phyloP scores from a whole-genome alignment of 2,113 vertebrate genomes.

The Neoarius graeffei region DNA sequence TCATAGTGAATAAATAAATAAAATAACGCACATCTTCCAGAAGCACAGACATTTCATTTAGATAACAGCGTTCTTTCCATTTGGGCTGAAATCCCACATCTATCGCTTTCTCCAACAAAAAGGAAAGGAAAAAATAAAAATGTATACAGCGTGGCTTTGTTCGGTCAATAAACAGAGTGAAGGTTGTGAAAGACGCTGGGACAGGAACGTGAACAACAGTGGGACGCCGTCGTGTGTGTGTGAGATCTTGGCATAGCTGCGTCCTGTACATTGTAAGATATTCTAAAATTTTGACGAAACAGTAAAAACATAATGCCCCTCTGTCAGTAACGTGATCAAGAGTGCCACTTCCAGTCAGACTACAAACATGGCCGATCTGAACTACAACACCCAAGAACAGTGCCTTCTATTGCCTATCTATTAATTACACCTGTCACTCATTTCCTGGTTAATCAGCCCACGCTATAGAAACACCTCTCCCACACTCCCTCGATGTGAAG shows the following conservation, averaged over 20 bases:
- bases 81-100: slow-evolving; percentile 32
- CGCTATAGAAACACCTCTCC: too few species aligned
- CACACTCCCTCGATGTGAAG: too few species aligned
- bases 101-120: slow-evolving; percentile 11
- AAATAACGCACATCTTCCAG: slow-evolving; percentile 46
- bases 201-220: slow-evolving; percentile 38
- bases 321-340: too few species aligned
- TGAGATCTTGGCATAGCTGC: too few species aligned
- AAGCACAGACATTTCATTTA: slow-evolving; percentile 54
- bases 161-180: slow-evolving; percentile 47
- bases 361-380: too few species aligned
- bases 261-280: neutral
- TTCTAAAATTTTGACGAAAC: neutral
- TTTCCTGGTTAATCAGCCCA: too few species aligned
- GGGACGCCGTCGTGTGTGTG: neutral
- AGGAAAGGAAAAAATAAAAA: slow-evolving; percentile 7
- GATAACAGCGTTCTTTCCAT: slow-evolving; percentile 53
- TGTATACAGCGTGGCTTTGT: slow-evolving; percentile 48
- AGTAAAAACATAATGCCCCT: neutral
- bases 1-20: neutral
- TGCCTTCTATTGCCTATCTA: too few species aligned
- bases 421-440: too few species aligned
- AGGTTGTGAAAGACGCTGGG: slow-evolving; percentile 49
- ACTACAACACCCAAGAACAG: too few species aligned
- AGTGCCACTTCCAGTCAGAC: too few species aligned